Percentiles rank a stretch among this genome's conserved stretches.
These are phyloP conservation scores for Stenodema calcarata DNA, from an alignment of 2,888 invertebrate species.

Conservation along the genomic window DNA sequence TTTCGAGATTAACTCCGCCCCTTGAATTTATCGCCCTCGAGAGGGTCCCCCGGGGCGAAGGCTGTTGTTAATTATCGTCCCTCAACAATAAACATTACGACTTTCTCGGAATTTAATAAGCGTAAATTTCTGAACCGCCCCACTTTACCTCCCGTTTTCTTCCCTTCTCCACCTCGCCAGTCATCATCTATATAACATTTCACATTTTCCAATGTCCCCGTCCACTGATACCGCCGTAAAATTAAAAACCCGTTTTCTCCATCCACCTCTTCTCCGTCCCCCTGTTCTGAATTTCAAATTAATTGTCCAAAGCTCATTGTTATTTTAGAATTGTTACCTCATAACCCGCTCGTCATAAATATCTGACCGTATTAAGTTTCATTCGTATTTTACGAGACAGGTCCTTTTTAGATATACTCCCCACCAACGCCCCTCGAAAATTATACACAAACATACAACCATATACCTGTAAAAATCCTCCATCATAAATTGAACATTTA, in stretches of 20 bases:
- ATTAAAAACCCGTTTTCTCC: constrained; percentile 18
- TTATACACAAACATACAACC: too few species aligned
- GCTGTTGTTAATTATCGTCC: constrained; percentile 44
- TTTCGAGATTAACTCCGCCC: constrained; percentile 30
- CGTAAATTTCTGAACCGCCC: constrained; percentile 15
- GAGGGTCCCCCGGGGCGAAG: background rate
- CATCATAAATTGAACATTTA: too few species aligned
- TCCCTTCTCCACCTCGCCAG: background rate
- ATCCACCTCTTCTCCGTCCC: background rate
- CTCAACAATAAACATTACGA: constrained; percentile 48
- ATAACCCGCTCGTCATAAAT: constrained; percentile 22
- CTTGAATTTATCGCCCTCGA: background rate
- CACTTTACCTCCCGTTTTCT: too few species aligned
- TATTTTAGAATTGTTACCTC: constrained; percentile 27
- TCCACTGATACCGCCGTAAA: constrained; percentile 25
- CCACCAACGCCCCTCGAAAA: too few species aligned
- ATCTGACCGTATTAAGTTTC: constrained; percentile 22
- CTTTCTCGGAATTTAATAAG: constrained; percentile 46
- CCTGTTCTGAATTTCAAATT: constrained; percentile 28
- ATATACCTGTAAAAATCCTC: too few species aligned
- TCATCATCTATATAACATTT: background rate
- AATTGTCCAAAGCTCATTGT: constrained; percentile 25
- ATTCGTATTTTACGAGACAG: constrained; percentile 8
- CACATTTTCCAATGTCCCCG: constrained; percentile 25
- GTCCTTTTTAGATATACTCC: too few species aligned